These are phyloP conservation scores for Sciurus carolinensis DNA, from an alignment of 2,797 vertebrate genomes.

Conservation along the genomic window DNA sequence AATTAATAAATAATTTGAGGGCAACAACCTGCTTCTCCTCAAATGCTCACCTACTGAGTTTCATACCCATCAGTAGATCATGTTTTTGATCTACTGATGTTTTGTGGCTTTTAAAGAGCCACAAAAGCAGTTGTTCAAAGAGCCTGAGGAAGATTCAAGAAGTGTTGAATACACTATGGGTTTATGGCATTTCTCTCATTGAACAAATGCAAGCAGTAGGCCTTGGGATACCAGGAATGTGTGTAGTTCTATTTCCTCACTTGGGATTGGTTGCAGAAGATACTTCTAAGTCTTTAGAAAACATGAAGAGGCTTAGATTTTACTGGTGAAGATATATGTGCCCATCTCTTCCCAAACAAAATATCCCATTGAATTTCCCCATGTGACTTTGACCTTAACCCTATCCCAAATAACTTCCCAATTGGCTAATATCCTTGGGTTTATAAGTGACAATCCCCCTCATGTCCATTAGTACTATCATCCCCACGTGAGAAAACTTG, in stretches of 20 bases:
- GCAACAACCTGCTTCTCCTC: slow-evolving; percentile 14
- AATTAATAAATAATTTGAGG: slow-evolving; percentile 51
- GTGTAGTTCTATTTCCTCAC: slow-evolving; percentile 41
- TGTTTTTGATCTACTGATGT: too few species aligned
- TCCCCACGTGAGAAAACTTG: slow-evolving; percentile 27
- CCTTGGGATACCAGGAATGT: slow-evolving; percentile 41
- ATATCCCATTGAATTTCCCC: slow-evolving; percentile 30
- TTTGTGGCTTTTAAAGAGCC: slow-evolving; percentile 15
- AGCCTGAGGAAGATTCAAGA: slow-evolving; percentile 3
- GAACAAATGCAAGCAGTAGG: background rate
- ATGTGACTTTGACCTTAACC: slow-evolving; percentile 9
- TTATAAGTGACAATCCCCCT: background rate
- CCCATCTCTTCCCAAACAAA: slow-evolving; percentile 32
- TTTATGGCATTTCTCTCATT: background rate
- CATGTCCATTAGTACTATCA: background rate
- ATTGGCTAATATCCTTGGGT: slow-evolving; percentile 34
- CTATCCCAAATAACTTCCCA: slow-evolving; percentile 26
- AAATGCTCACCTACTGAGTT: slow-evolving; percentile 55
- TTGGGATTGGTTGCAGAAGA: background rate
- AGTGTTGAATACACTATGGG: background rate
- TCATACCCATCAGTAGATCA: background rate
- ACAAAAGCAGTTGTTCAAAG: background rate
- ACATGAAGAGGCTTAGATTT: slow-evolving; percentile 21
- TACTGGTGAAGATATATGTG: slow-evolving; percentile 58
- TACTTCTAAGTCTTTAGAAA: slow-evolving; percentile 4